Evolutionary conservation across 2,113 vertebrate genomes (phyloP).

Genomic region (Platysternon megacephalum): DNA sequence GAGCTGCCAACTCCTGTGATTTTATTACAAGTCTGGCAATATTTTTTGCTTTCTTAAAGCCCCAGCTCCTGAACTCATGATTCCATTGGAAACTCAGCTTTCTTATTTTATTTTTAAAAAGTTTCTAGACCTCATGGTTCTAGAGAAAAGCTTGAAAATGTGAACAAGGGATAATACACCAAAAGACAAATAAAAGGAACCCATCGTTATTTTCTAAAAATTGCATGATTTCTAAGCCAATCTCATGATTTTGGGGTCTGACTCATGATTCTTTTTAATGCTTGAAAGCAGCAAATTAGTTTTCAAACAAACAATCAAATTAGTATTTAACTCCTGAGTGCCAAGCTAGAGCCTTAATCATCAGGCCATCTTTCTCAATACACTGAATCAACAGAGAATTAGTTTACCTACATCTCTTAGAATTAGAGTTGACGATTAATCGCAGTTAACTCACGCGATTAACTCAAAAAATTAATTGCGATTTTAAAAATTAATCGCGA

Average conservation of each 20-base stretch:
- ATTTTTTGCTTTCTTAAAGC: neutral
- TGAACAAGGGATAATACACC: neutral
- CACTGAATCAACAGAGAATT: neutral
- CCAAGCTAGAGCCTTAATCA: neutral
- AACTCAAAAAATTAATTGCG: too few species aligned
- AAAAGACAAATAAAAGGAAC: neutral
- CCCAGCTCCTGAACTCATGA: neutral
- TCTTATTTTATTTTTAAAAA: neutral
- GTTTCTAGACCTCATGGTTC: conserved; percentile 4
- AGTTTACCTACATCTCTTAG: neutral
- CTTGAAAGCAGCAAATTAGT: neutral
- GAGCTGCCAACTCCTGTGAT: neutral
- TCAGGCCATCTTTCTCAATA: neutral
- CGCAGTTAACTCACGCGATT: too few species aligned
- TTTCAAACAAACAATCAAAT: neutral
- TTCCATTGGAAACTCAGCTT: neutral
- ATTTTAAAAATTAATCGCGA: too few species aligned
- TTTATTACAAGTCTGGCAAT: neutral
- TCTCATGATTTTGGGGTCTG: neutral
- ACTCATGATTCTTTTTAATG: neutral
- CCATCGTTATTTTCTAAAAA: conserved; percentile 1
- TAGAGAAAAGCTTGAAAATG: conserved; percentile 24
- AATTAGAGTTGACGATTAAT: too few species aligned
- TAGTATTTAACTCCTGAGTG: neutral
- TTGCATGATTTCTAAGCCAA: neutral